These are phyloP conservation scores for Atrichornis clamosus DNA, from an alignment of 2,113 vertebrate genomes.

Conservation along the genomic window DNA sequence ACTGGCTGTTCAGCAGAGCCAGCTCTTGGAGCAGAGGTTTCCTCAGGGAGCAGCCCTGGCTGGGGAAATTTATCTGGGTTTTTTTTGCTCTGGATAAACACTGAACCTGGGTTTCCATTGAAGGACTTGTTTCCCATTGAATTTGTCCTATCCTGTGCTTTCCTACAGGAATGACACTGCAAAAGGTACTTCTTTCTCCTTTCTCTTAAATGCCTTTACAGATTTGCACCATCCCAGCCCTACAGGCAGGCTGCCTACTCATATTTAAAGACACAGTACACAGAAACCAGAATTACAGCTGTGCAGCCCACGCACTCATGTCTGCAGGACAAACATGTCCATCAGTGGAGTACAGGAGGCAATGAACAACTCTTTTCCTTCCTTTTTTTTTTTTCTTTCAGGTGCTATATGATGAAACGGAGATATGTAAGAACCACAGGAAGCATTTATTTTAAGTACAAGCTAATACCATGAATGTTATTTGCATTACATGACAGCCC, in stretches of 20 bases:
- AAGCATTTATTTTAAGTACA: conserved; percentile 57
- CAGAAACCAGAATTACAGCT: conserved; percentile 43
- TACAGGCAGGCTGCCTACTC: conserved; percentile 42
- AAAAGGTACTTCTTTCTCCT: conserved; percentile 9
- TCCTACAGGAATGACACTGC: conserved; percentile 18
- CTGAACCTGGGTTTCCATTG: neutral
- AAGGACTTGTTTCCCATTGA: neutral
- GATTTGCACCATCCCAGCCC: conserved; percentile 22
- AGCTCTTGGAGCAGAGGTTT: neutral
- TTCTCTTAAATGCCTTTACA: conserved; percentile 42
- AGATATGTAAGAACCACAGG: conserved; percentile 52
- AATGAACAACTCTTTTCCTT: neutral
- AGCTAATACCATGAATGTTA: conserved; percentile 45
- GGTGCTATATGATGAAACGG: conserved; percentile 37
- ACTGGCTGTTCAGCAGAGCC: neutral
- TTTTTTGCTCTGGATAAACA: neutral
- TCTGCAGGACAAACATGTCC: conserved; percentile 44
- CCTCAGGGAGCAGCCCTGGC: neutral
- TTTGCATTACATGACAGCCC: conserved; percentile 50
- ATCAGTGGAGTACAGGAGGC: neutral
- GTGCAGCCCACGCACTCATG: neutral
- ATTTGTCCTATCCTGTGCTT: conserved; percentile 19
- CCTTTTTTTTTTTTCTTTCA: neutral
- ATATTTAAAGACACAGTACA: conserved; percentile 27
- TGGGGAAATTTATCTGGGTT: neutral